These are phyloP conservation scores for Clarias macrocephalus DNA, from an alignment of 2,113 vertebrate species.

Conservation along the genomic window DNA sequence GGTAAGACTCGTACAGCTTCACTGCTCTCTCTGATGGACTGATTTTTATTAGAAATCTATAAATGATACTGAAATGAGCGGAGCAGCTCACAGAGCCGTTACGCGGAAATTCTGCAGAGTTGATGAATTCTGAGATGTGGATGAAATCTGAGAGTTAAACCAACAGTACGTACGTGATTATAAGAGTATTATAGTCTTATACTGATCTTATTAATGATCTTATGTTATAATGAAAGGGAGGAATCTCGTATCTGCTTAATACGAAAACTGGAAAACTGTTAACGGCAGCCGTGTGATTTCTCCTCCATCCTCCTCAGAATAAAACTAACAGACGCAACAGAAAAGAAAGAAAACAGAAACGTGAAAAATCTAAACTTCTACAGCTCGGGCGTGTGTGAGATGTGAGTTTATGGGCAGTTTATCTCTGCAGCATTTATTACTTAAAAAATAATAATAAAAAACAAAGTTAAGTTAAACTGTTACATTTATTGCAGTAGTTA, in stretches of 20 bases:
- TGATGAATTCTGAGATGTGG: neutral
- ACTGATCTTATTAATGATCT: too few relatives aligned
- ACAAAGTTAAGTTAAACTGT: neutral
- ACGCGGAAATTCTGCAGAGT: neutral
- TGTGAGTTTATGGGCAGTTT: neutral
- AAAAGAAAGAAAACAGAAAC: neutral
- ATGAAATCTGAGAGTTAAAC: neutral
- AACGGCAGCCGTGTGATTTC: neutral
- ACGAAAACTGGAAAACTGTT: neutral
- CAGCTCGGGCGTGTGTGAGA: neutral
- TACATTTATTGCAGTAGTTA: too few relatives aligned
- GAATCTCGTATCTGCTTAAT: neutral
- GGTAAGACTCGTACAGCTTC: slow-evolving; percentile 21
- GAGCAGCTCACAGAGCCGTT: neutral
- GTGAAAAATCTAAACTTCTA: neutral
- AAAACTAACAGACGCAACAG: neutral
- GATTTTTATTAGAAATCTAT: neutral
- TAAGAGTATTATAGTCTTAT: neutral
- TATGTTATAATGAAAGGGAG: neutral
- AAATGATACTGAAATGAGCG: neutral
- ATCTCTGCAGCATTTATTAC: neutral
- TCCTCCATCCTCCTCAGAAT: neutral
- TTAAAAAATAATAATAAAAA: neutral
- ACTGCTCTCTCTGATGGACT: neutral
- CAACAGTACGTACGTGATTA: neutral